Evolutionary conservation across 2,113 vertebrate species (phyloP).

Genomic region (Sylvilagus bachmani): DNA sequence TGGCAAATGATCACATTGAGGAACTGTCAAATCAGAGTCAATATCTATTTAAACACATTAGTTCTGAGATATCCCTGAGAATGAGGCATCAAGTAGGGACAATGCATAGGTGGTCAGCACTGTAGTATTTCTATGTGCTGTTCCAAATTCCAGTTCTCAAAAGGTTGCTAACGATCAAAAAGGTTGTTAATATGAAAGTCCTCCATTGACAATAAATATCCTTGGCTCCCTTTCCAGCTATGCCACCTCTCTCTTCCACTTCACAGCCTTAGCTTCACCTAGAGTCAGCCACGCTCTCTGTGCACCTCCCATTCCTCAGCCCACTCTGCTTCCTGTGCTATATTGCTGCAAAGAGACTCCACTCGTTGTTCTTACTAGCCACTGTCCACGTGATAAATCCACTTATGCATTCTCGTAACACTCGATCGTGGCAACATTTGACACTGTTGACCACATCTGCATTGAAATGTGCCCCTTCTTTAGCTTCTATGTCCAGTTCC

Average conservation of each 20-base stretch:
- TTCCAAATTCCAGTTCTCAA: constrained; percentile 6
- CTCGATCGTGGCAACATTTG: not conserved
- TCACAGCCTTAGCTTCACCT: not conserved
- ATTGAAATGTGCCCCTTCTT: not conserved
- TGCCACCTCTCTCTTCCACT: not conserved
- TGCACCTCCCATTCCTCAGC: not conserved
- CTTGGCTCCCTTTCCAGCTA: not conserved
- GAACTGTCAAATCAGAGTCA: too few species aligned
- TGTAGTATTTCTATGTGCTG: not conserved
- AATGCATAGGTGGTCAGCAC: not conserved
- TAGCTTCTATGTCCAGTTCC: not conserved
- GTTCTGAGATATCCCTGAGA: not conserved
- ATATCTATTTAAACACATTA: not conserved
- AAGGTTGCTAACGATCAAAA: not conserved
- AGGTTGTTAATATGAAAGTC: not conserved
- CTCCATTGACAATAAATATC: not conserved
- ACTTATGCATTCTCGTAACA: not conserved
- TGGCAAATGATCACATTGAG: too few species aligned
- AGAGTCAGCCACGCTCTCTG: not conserved
- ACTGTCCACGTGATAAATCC: not conserved
- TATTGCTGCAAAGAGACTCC: not conserved
- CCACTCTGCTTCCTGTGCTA: not conserved
- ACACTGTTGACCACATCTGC: not conserved
- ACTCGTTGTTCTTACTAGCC: not conserved
- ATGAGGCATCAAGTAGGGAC: not conserved